Conservation (phyloP, 30 jellyfish, hydroid and myxozoan species). For the Pelagia noctiluca region DNA sequence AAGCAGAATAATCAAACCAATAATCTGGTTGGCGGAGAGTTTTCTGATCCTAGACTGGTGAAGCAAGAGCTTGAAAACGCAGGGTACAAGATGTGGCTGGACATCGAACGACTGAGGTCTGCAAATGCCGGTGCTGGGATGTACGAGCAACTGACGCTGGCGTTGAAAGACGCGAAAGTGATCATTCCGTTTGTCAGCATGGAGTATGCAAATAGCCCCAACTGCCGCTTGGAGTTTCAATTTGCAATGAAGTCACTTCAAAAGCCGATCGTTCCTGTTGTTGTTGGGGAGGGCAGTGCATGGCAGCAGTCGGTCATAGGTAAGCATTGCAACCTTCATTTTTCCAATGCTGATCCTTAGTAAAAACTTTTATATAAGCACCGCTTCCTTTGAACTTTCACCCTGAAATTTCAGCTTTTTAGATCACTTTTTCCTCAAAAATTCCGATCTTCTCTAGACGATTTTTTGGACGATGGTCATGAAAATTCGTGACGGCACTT, state of each 20-base stretch:
- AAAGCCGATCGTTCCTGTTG: conserved; percentile 81
- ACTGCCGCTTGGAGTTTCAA: conserved; percentile 90
- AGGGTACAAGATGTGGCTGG: conserved; percentile 78
- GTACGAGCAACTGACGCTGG: conserved; percentile 75
- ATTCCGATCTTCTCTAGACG: too few relatives aligned
- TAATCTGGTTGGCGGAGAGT: conserved; percentile 45
- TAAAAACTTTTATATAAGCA: too few relatives aligned
- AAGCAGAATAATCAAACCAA: conserved; percentile 44
- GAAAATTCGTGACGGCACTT: too few relatives aligned
- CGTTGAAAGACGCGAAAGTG: conserved; percentile 72
- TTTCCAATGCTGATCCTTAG: too few relatives aligned
- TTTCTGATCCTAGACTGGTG: conserved; percentile 80
- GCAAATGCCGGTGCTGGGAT: conserved; percentile 77
- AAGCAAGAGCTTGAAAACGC: conserved; percentile 41
- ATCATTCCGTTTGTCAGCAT: conserved; percentile 79
- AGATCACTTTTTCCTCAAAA: too few relatives aligned
- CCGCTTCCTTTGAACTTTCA: too few relatives aligned
- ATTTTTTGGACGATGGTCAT: too few relatives aligned
- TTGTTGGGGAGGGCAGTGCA: conserved; percentile 77
- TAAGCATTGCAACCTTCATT: too few relatives aligned
- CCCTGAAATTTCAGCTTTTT: too few relatives aligned
- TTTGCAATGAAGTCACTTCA: conserved; percentile 78
- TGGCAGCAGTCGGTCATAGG: conserved; percentile 83
- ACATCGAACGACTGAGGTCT: conserved; percentile 70
- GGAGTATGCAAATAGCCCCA: conserved; percentile 82